phyloP scores from a whole-genome alignment of 1,140 invertebrate genomes.

The Drosophila ananassae region DNA sequence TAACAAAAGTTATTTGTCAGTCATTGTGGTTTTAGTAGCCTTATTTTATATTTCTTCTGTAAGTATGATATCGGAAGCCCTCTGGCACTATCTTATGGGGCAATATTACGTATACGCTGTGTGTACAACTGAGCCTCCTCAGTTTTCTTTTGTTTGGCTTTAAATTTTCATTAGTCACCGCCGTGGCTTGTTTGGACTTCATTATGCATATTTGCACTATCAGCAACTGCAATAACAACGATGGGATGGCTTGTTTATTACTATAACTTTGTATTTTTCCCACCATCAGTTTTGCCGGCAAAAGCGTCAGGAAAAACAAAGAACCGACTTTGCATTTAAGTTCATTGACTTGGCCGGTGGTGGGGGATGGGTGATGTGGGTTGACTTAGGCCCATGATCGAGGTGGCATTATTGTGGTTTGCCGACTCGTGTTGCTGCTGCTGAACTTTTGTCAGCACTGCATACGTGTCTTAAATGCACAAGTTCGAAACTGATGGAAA shows the following conservation, averaged over 20 bases:
- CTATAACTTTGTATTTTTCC: conserved; percentile 36
- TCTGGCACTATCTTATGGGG: not conserved
- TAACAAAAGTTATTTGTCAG: conserved; percentile 44
- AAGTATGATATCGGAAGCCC: no score
- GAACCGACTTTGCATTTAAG: conserved; percentile 39
- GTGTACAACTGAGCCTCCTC: not conserved
- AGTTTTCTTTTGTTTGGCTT: not conserved
- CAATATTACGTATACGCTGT: conserved; percentile 32
- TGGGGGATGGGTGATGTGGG: not conserved
- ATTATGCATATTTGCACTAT: conserved; percentile 73
- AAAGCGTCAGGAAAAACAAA: conserved; percentile 38
- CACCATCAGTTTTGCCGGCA: conserved; percentile 21
- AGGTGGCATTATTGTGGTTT: conserved; percentile 37
- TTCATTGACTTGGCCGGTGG: conserved; percentile 55
- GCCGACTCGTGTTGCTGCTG: conserved; percentile 51
- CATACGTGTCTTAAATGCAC: conserved; percentile 69
- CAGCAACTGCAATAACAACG: conserved; percentile 48
- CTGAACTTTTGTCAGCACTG: conserved; percentile 52
- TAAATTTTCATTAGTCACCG: conserved; percentile 25
- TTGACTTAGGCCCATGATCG: conserved; percentile 1
- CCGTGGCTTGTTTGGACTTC: conserved; percentile 38
- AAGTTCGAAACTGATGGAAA: conserved; percentile 43
- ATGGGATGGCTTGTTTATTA: conserved; percentile 28
- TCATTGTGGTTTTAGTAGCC: no score
- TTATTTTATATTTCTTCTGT: no score